These are phyloP conservation scores for Temnothorax nylanderi DNA, from an alignment of 1,140 invertebrate genomes.

Conservation along the genomic window DNA sequence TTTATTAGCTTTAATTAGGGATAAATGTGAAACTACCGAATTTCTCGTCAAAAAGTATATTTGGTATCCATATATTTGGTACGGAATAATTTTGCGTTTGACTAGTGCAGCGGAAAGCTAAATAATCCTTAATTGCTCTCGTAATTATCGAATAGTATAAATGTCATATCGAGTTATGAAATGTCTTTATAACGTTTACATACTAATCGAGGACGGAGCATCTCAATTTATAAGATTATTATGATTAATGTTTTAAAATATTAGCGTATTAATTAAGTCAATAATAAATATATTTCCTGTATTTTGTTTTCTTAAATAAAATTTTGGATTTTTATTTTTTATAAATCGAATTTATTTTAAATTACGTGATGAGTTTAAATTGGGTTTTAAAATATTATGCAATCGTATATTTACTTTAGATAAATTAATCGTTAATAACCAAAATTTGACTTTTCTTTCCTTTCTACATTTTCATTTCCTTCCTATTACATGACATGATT, in stretches of 20 bases:
- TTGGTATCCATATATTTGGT: not conserved
- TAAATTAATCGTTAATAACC: not conserved
- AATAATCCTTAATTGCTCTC: conserved; percentile 40
- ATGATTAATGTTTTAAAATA: not conserved
- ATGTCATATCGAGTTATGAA: conserved; percentile 43
- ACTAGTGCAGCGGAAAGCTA: conserved; percentile 37
- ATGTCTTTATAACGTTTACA: not conserved
- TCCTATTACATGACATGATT: too few relatives aligned
- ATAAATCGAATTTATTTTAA: not conserved
- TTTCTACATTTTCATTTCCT: too few relatives aligned
- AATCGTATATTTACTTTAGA: not conserved
- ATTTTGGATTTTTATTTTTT: not conserved
- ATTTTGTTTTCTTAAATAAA: not conserved
- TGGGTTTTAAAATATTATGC: not conserved
- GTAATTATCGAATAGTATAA: conserved; percentile 51
- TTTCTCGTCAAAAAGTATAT: conserved; percentile 31
- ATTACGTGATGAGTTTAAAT: not conserved
- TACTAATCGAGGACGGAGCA: not conserved
- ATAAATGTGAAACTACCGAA: not conserved
- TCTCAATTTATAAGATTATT: not conserved
- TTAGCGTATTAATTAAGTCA: not conserved
- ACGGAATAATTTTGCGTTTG: conserved; percentile 34
- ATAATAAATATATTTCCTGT: not conserved
- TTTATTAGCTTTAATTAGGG: conserved; percentile 25
- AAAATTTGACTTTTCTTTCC: not conserved